A percentile compares a stretch with the other conserved stretches of the same genome.
Conservation (phyloP, 2,888 invertebrate species). For the Omphaloscelis lunosa region DNA sequence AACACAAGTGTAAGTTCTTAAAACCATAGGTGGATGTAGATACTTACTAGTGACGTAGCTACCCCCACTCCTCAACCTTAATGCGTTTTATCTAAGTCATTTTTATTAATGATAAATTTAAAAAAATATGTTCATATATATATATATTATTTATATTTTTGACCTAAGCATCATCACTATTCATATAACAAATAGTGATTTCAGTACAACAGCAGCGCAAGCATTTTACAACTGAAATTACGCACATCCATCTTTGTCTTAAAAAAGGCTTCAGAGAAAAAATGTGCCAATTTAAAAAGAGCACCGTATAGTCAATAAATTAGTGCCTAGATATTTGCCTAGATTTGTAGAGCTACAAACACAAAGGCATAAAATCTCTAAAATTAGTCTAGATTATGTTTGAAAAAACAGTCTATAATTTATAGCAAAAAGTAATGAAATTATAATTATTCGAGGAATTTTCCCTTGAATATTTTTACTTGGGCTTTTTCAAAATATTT, state of each 20-base stretch:
- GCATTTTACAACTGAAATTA: slow-evolving; percentile 37
- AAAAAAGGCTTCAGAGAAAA: slow-evolving; percentile 23
- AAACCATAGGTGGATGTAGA: too few relatives aligned
- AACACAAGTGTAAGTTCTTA: too few relatives aligned
- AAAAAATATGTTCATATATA: too few relatives aligned
- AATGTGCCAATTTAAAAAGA: slow-evolving; percentile 27
- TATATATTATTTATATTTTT: too few relatives aligned
- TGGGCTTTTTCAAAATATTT: not conserved
- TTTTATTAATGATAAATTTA: too few relatives aligned
- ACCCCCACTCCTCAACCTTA: too few relatives aligned
- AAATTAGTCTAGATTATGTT: slow-evolving; percentile 28
- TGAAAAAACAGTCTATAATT: not conserved
- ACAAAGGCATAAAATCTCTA: slow-evolving; percentile 13
- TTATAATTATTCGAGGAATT: not conserved
- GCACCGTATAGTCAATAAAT: not conserved
- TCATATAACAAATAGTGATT: slow-evolving; percentile 7
- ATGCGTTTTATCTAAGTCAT: too few relatives aligned
- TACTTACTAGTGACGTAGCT: too few relatives aligned
- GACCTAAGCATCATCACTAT: not conserved
- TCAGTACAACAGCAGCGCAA: not conserved
- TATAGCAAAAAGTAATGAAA: too few relatives aligned
- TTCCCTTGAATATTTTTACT: not conserved
- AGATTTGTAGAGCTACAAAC: slow-evolving; percentile 1
- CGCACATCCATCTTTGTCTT: slow-evolving; percentile 24
- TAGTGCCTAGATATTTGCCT: slow-evolving; percentile 20